Conservation (phyloP, 2,113 vertebrate species). For the Solea senegalensis region DNA sequence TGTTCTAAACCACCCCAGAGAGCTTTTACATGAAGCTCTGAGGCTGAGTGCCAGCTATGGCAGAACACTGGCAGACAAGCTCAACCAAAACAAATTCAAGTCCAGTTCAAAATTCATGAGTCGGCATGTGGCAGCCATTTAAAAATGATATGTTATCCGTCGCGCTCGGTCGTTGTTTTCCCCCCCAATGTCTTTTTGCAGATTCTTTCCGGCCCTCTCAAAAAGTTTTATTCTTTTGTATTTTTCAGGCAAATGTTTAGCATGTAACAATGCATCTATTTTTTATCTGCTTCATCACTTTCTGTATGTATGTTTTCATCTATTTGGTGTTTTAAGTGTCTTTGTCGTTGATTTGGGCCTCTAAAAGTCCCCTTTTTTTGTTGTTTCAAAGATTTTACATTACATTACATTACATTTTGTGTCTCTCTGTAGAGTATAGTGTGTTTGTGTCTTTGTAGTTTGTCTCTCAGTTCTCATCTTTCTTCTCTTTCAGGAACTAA, state of each 20-base stretch:
- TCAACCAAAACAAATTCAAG: slow-evolving; percentile 39
- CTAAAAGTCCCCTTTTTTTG: no score
- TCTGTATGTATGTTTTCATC: background rate
- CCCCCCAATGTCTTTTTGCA: no score
- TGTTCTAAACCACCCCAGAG: slow-evolving; percentile 45
- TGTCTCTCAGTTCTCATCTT: background rate
- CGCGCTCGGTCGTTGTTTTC: background rate
- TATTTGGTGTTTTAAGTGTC: background rate
- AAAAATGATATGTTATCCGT: background rate
- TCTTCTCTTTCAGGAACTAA: background rate
- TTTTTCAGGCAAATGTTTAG: background rate
- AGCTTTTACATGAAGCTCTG: slow-evolving; percentile 49
- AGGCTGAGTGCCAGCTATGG: slow-evolving; percentile 45
- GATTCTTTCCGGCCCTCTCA: no score
- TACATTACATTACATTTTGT: no score
- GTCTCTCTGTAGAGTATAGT: no score
- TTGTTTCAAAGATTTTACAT: no score
- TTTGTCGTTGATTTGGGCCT: background rate
- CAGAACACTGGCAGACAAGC: slow-evolving; percentile 36
- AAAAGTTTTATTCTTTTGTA: no score
- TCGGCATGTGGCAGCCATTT: slow-evolving; percentile 21
- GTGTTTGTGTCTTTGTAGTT: background rate
- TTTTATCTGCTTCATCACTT: background rate
- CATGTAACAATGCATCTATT: background rate
- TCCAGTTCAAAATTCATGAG: slow-evolving; percentile 25